Percentiles rank a stretch among this genome's conserved stretches.
Conservation (phyloP, 92 coral and sea anemone species). For the Zoanthus sansibaricus region DNA sequence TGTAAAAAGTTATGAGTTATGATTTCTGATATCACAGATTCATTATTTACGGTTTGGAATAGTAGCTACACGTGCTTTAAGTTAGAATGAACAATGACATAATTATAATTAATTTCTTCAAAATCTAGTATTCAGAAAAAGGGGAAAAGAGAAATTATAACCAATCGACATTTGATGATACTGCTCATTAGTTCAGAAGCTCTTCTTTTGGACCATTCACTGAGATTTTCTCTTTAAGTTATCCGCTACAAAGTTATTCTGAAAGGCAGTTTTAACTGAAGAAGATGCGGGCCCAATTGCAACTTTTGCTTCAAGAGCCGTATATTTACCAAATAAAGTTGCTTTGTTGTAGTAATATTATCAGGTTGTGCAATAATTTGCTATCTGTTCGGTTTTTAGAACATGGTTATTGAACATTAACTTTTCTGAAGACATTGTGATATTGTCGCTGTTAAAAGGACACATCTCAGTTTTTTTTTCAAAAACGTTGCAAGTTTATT, state of each 20-base stretch:
- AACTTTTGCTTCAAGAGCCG: neutral
- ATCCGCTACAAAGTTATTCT: neutral
- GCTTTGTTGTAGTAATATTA: constrained; percentile 1
- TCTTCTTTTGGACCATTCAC: too few species aligned
- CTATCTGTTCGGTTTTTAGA: neutral
- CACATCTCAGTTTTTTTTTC: neutral
- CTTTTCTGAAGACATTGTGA: neutral
- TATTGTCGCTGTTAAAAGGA: neutral
- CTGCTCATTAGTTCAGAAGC: too few species aligned
- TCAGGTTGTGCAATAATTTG: neutral
- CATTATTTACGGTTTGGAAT: constrained; percentile 1
- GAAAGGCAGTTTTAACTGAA: neutral
- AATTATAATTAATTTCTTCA: neutral
- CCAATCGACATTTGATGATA: too few species aligned
- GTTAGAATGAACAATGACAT: neutral
- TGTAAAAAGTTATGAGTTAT: neutral
- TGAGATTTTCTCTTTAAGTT: too few species aligned
- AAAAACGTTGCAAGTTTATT: neutral
- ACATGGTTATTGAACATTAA: neutral
- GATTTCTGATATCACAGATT: constrained; percentile 17
- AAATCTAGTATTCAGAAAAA: neutral
- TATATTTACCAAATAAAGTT: constrained; percentile 14
- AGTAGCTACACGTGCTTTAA: constrained; percentile 18
- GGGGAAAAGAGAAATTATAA: neutral
- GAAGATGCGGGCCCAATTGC: neutral